These are phyloP conservation scores for Stigmatopora nigra DNA, from an alignment of 2,113 vertebrate species.

Conservation along the genomic window DNA sequence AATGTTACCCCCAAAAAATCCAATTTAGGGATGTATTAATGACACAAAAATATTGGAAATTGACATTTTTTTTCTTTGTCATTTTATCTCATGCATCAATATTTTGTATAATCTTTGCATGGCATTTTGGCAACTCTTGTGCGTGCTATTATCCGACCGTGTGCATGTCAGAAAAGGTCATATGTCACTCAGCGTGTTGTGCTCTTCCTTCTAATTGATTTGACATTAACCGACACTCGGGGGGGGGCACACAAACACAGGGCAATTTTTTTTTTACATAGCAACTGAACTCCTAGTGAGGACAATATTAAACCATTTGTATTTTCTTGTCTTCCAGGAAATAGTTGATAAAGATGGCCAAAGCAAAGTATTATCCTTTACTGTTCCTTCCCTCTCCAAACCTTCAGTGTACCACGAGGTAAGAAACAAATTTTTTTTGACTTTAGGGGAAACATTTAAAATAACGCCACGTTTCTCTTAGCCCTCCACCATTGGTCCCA, in stretches of 20 bases:
- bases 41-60: too few relatives aligned
- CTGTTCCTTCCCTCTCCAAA: slow-evolving; percentile 93
- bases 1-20: too few relatives aligned
- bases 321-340: slow-evolving; percentile 72
- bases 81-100: too few relatives aligned
- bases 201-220: slow-evolving; percentile 47
- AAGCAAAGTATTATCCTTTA: slow-evolving; percentile 89
- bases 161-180: slow-evolving; percentile 68
- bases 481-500: slow-evolving; percentile 93
- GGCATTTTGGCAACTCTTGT: neutral
- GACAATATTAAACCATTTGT: slow-evolving; percentile 17
- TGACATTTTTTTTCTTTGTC: too few relatives aligned
- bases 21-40: too few relatives aligned
- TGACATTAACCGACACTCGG: slow-evolving; percentile 57
- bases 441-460: slow-evolving; percentile 9
- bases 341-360: slow-evolving; percentile 95
- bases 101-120: too few relatives aligned
- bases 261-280: too few relatives aligned
- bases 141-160: slow-evolving; percentile 27
- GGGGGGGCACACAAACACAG: slow-evolving; percentile 29
- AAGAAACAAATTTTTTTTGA: slow-evolving; percentile 35
- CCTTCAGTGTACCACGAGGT: slow-evolving; percentile 97
- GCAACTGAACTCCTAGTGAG: too few relatives aligned
- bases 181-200: slow-evolving; percentile 49
- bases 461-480: slow-evolving; percentile 42